These are phyloP conservation scores for Epinephelus coioides DNA, from an alignment of 2,797 vertebrate genomes.

Conservation along the genomic window DNA sequence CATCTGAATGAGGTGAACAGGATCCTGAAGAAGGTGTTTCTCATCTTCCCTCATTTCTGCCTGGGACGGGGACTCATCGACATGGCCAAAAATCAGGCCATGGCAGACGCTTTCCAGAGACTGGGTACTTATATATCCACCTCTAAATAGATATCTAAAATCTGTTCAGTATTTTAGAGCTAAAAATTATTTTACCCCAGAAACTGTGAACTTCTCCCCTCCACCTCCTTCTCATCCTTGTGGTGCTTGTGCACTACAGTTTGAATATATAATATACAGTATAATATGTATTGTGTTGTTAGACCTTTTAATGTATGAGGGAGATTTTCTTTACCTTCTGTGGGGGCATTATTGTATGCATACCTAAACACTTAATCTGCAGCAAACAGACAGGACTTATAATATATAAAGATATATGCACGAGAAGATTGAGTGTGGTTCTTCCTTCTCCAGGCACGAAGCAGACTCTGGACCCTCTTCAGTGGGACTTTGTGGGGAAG, in stretches of 20 bases:
- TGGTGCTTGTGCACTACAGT: too few relatives aligned
- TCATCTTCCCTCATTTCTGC: slow-evolving; percentile 96
- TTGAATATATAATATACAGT: neutral
- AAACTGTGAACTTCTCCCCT: neutral
- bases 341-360: neutral
- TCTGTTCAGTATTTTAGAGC: neutral
- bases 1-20: slow-evolving; percentile 90
- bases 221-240: too few relatives aligned
- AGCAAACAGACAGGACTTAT: slow-evolving; percentile 1
- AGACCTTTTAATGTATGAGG: neutral
- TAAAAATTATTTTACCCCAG: too few relatives aligned
- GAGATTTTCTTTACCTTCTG: neutral
- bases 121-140: slow-evolving; percentile 82
- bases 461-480: slow-evolving; percentile 87
- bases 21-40: slow-evolving; percentile 92
- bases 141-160: neutral
- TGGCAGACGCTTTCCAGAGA: slow-evolving; percentile 90
- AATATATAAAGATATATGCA: neutral
- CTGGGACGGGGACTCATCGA: slow-evolving; percentile 94
- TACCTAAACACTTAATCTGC: neutral
- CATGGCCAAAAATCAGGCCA: slow-evolving; percentile 95
- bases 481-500: slow-evolving; percentile 93
- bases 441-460: slow-evolving; percentile 82
- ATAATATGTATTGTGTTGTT: neutral
- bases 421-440: neutral